Evolutionary conservation across 2,888 invertebrate species (phyloP), one percentile per base, ranked within the genome.

Genomic region (Dryobota labecula): DNA sequence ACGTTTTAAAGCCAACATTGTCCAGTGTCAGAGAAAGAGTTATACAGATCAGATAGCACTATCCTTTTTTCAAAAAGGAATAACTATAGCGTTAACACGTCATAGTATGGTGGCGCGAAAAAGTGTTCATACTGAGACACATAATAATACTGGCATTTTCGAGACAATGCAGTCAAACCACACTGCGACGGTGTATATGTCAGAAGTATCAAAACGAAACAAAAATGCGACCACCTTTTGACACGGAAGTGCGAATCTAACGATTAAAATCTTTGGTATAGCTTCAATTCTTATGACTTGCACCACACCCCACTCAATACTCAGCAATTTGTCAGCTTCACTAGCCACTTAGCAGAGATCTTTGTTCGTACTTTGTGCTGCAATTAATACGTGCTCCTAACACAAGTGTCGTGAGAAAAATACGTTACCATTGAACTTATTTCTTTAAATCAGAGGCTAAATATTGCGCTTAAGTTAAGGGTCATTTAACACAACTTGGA

Each of bases 321-420:
- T 73, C 67, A 81, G 76, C 73, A 67, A 85, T 86, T 86, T 83
- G 86, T 84, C 84, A 82, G 73, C 76, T 73, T 76, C 85, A 76
- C 83, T 69, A 53, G 76, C 70, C 83, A 80, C 76, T 83, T 78
- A 76, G 66, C 53, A 74, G 61, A 70, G 69, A 68, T 76, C 69
- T 73, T 79, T 79, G 72, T 78, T 54, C 54, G 69, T 57, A 53
- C 63, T 71, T 51, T 77, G 72, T 79, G 54, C 54, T 61, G 75
- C 76, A 76, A 82, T 79, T 82, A 82, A 82, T 79, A 82, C 56
- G 72, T 70, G 63, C 76, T 77, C 30, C 41, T 63, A 53, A 27
- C 33, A 60, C 60, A 54, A 83, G 83, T 71, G 77, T 49, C 74
- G 79, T 82, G 83, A 77, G 83, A 84, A 75, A 53, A 47, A 62